Percentiles rank a stretch among this genome's conserved stretches.
These are phyloP conservation scores for Parasteatoda tepidariorum DNA, from an alignment of 1,140 invertebrate genomes.

Conservation along the genomic window DNA sequence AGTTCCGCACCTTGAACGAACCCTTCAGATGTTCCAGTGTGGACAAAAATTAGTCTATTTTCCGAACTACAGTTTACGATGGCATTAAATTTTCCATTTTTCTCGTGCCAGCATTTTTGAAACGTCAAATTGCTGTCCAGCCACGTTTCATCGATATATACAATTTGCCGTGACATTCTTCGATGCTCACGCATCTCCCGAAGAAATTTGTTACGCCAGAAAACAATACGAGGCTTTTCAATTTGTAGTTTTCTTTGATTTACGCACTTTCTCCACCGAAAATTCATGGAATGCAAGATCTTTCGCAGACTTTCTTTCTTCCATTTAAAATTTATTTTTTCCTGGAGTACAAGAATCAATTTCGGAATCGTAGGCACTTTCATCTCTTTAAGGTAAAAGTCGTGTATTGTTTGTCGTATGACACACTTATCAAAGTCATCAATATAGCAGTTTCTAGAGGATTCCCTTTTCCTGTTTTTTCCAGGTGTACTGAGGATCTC, in stretches of 20 bases:
- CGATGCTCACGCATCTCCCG: too few species aligned
- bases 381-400: neutral
- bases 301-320: neutral
- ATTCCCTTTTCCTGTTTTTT: too few species aligned
- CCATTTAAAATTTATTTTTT: neutral
- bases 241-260: too few species aligned
- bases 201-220: too few species aligned
- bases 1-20: neutral
- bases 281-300: neutral
- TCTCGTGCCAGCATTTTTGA: neutral
- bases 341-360: neutral
- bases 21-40: neutral
- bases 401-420: neutral
- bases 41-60: slow-evolving; percentile 3
- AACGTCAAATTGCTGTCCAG: neutral
- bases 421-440: neutral
- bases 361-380: neutral
- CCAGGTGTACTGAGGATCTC: too few species aligned
- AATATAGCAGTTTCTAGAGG: neutral
- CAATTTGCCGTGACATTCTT: too few species aligned
- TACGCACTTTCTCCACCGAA: too few species aligned
- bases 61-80: neutral
- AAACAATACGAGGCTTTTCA: too few species aligned
- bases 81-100: too few species aligned
- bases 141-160: too few species aligned